These are phyloP conservation scores for Actenoides hombroni DNA, from an alignment of 2,113 vertebrate genomes.

Conservation along the genomic window DNA sequence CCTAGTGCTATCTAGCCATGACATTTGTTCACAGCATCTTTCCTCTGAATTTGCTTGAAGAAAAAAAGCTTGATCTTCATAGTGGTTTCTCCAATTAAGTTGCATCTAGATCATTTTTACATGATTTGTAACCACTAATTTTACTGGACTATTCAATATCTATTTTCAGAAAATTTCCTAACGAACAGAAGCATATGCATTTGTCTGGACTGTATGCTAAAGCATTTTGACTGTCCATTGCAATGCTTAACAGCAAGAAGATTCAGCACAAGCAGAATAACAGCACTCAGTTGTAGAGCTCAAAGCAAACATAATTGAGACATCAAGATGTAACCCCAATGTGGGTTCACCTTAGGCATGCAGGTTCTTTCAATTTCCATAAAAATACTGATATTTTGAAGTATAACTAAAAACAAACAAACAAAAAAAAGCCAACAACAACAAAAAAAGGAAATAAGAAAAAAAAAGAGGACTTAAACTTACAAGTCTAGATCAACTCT, in stretches of 20 bases:
- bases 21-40: neutral
- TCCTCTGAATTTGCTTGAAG: neutral
- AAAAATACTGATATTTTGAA: neutral
- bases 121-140: neutral
- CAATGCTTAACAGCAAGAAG: neutral
- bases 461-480: neutral
- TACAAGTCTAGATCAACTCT: neutral
- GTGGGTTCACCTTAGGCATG: neutral
- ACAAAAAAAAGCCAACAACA: neutral
- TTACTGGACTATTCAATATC: neutral
- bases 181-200: neutral
- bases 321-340: neutral
- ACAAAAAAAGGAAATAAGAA: too few species aligned
- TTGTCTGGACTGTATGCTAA: neutral
- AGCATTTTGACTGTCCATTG: neutral
- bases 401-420: neutral
- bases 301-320: neutral
- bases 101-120: conserved; percentile 1
- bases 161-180: neutral
- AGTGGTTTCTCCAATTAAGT: neutral
- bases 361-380: neutral
- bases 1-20: neutral
- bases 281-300: neutral
- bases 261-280: neutral
- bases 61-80: conserved; percentile 2